phyloP scores from a whole-genome alignment of 2,888 invertebrate genomes.

The Halocaridina rubra region DNA sequence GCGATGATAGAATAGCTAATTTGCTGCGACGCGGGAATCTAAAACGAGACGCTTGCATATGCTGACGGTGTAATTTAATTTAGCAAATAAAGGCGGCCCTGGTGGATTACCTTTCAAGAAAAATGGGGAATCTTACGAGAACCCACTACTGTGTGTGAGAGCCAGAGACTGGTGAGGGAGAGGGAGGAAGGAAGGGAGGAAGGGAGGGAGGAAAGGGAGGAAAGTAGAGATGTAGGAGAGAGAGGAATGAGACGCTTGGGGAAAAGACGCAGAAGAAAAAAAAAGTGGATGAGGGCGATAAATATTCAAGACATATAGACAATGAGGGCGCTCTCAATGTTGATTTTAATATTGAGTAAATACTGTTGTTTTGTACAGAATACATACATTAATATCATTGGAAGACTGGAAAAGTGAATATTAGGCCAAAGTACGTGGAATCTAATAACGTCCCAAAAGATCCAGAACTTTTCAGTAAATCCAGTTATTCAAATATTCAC shows the following conservation, averaged over 20 bases:
- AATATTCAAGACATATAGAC: too few relatives aligned
- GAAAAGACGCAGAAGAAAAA: neutral
- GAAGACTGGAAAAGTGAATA: too few relatives aligned
- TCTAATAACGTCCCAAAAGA: too few relatives aligned
- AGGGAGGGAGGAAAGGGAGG: neutral
- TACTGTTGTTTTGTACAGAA: too few relatives aligned
- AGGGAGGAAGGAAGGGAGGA: neutral
- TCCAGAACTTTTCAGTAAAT: too few relatives aligned
- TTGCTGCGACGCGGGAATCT: neutral
- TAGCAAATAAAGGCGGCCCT: constrained; percentile 41
- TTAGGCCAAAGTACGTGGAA: too few relatives aligned
- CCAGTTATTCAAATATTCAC: too few relatives aligned
- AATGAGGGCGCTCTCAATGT: too few relatives aligned
- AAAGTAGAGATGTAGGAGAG: neutral
- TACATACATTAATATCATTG: too few relatives aligned
- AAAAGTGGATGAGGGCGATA: neutral
- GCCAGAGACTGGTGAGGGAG: neutral
- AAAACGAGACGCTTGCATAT: neutral
- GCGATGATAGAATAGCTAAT: neutral
- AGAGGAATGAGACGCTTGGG: neutral
- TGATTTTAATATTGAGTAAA: too few relatives aligned
- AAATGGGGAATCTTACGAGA: neutral
- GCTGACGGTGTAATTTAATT: constrained; percentile 49
- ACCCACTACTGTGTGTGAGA: neutral
- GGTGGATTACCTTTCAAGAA: constrained; percentile 13